These are phyloP conservation scores for Syrmaticus mikado DNA, from an alignment of 2,113 vertebrate species.

Conservation along the genomic window DNA sequence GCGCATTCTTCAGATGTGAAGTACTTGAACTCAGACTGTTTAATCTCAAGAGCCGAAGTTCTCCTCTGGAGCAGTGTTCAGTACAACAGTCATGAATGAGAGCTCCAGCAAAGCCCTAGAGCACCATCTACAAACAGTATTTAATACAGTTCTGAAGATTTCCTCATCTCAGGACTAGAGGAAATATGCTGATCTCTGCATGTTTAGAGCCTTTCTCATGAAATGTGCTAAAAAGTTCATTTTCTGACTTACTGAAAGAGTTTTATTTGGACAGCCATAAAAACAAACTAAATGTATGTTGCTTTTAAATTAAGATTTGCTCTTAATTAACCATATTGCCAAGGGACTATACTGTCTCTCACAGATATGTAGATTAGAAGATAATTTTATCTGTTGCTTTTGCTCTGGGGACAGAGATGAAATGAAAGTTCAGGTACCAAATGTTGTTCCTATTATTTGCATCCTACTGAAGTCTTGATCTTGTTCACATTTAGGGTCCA, in stretches of 20 bases:
- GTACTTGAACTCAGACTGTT: neutral
- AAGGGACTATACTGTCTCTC: neutral
- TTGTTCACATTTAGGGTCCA: slow-evolving; percentile 78
- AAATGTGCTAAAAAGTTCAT: neutral
- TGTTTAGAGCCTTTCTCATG: neutral
- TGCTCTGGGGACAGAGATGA: neutral
- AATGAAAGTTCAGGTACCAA: neutral
- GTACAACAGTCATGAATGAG: neutral
- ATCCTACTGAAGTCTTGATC: neutral
- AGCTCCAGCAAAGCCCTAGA: neutral
- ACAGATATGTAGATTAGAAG: neutral
- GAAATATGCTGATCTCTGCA: neutral
- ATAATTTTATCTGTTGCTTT: neutral
- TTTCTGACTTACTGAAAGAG: neutral
- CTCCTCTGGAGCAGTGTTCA: neutral
- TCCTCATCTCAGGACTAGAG: neutral
- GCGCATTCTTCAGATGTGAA: neutral
- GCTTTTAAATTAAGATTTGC: neutral
- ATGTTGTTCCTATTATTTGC: neutral
- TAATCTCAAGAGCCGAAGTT: neutral
- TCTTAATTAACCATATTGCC: neutral
- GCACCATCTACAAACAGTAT: neutral
- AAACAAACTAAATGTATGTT: fast-evolving
- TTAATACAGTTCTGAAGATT: neutral
- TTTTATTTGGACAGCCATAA: neutral